These are phyloP conservation scores for Elanus axillaris DNA, from an alignment of 2,113 vertebrate species.

Conservation along the genomic window DNA sequence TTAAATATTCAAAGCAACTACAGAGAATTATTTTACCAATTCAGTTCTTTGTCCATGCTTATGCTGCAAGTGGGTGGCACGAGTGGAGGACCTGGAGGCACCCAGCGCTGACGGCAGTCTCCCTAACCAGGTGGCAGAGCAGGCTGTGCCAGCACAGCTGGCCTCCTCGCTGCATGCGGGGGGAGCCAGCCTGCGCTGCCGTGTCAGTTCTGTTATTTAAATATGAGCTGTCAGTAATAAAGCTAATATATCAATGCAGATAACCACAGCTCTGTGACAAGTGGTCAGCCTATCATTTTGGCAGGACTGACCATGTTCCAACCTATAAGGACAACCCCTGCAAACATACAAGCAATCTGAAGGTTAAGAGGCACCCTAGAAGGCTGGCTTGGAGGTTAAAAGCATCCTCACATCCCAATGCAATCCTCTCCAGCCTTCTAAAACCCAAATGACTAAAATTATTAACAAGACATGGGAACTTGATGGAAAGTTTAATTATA, in stretches of 20 bases:
- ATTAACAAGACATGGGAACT: background rate
- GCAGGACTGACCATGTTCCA: background rate
- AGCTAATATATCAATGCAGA: background rate
- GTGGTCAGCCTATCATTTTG: background rate
- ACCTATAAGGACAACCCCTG: background rate
- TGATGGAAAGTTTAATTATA: background rate
- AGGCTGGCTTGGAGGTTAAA: background rate
- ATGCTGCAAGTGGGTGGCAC: background rate
- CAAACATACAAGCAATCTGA: background rate
- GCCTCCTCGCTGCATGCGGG: rapidly evolving
- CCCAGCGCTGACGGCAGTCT: rapidly evolving
- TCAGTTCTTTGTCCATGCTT: background rate
- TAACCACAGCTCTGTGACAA: background rate
- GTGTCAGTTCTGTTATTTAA: rapidly evolving
- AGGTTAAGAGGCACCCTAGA: background rate
- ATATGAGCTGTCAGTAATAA: background rate
- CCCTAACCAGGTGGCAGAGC: rapidly evolving
- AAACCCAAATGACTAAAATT: background rate
- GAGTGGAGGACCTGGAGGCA: background rate
- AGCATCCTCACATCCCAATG: background rate
- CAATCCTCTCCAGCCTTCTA: background rate
- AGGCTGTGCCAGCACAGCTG: background rate
- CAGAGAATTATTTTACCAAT: background rate
- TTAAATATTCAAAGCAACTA: background rate
- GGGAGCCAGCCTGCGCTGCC: background rate